Evolutionary conservation across 1,140 invertebrate species (phyloP).

Genomic region (Aplysia californica): DNA sequence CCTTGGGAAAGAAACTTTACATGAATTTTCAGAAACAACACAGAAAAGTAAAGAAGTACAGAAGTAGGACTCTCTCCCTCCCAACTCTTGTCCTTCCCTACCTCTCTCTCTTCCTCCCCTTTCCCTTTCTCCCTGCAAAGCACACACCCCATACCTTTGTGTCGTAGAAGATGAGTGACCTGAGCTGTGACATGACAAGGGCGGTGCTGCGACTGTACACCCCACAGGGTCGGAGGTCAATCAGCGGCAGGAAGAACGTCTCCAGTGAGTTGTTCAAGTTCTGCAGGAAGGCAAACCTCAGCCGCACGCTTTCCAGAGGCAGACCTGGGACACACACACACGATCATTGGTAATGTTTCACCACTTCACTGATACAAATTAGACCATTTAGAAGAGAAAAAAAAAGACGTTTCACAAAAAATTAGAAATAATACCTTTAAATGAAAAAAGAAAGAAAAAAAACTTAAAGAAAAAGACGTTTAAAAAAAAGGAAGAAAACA

Average conservation of each 20-base stretch:
- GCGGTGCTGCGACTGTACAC: constrained; percentile 60
- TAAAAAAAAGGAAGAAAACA: background rate
- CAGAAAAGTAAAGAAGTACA: no score
- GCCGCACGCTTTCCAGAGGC: constrained; percentile 61
- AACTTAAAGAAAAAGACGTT: background rate
- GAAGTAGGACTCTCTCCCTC: no score
- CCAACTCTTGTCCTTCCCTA: no score
- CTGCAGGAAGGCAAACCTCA: constrained; percentile 65
- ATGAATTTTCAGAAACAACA: no score
- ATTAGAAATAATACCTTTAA: no score
- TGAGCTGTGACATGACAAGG: constrained; percentile 46
- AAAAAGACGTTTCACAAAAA: background rate
- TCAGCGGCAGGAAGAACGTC: constrained; percentile 63
- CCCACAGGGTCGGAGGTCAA: constrained; percentile 60
- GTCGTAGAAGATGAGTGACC: constrained; percentile 63
- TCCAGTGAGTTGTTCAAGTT: constrained; percentile 63
- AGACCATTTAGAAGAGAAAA: constrained; percentile 19
- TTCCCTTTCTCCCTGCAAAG: no score
- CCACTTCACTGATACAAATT: background rate
- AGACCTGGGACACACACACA: no score
- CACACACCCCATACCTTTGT: constrained; percentile 51
- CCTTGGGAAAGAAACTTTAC: no score
- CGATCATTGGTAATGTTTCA: no score
- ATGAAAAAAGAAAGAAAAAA: background rate
- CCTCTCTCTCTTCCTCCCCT: no score